Conservation (phyloP, 2,888 invertebrate genomes). For the Thysanoteuthis rhombus region DNA sequence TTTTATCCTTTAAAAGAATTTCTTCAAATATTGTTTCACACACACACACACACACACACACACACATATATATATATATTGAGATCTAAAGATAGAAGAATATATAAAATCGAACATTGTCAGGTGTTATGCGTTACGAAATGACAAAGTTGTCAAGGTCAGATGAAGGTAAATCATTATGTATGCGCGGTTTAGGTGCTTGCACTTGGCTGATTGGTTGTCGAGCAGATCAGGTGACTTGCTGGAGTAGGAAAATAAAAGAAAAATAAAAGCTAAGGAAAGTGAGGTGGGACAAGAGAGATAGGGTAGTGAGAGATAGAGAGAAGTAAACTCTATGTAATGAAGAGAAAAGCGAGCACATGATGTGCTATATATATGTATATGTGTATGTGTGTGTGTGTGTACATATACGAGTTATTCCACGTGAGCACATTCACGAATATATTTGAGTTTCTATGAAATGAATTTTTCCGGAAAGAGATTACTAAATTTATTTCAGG, state of each 20-base stretch:
- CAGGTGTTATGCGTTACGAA: neutral
- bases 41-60: too few relatives aligned
- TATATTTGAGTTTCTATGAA: too few relatives aligned
- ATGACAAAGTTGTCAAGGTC: neutral
- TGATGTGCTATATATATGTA: too few relatives aligned
- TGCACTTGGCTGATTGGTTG: neutral
- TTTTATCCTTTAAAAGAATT: too few relatives aligned
- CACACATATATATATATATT: neutral
- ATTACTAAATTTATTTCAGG: too few relatives aligned
- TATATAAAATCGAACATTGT: neutral
- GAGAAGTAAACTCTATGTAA: neutral
- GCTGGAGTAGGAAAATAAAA: neutral
- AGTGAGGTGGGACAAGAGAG: neutral
- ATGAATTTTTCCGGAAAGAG: too few relatives aligned
- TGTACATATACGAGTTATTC: neutral
- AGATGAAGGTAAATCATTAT: conserved; percentile 12
- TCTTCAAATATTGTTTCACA: neutral
- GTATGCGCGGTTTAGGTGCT: neutral
- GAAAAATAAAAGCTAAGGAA: neutral
- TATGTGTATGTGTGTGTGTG: neutral
- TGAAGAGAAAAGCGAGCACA: neutral
- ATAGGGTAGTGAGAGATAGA: neutral
- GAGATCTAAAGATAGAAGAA: neutral
- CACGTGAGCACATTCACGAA: neutral
- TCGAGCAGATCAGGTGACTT: neutral